Conservation (phyloP, 2,113 vertebrate species). For the Pelmatolapia mariae region DNA sequence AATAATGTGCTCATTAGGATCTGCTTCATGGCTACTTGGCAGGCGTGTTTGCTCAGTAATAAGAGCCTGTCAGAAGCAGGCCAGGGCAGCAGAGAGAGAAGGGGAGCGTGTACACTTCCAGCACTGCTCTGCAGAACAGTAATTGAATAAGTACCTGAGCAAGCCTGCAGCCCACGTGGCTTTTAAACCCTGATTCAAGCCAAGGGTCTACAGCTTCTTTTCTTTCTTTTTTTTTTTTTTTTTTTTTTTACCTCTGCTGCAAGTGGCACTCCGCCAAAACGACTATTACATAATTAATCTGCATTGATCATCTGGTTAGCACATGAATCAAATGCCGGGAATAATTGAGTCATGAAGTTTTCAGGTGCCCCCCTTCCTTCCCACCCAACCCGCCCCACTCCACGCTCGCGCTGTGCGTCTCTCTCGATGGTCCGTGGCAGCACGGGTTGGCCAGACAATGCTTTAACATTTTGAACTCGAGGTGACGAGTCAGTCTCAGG, state of each 20-base stretch:
- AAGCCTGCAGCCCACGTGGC: conserved; percentile 11
- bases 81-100: conserved; percentile 23
- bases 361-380: neutral
- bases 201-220: conserved; percentile 5
- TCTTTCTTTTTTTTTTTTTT: neutral
- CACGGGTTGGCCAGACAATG: conserved; percentile 45
- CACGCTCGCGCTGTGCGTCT: neutral
- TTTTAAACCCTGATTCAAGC: neutral
- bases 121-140: conserved; percentile 45
- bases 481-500: conserved; percentile 41
- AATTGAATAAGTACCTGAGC: conserved; percentile 74
- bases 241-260: conserved; percentile 60
- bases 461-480: conserved; percentile 21
- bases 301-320: conserved; percentile 87
- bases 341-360: conserved; percentile 81
- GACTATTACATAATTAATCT: conserved; percentile 88
- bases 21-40: conserved; percentile 76
- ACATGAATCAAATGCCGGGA: conserved; percentile 83
- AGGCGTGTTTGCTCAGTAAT: conserved; percentile 76
- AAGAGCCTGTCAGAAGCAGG: conserved; percentile 61
- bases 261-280: conserved; percentile 83
- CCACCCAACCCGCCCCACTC: neutral
- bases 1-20: conserved; percentile 85
- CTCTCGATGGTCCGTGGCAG: neutral
- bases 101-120: conserved; percentile 37